These are phyloP conservation scores for Hybognathus amarus DNA, from an alignment of 2,797 vertebrate species.

Conservation along the genomic window DNA sequence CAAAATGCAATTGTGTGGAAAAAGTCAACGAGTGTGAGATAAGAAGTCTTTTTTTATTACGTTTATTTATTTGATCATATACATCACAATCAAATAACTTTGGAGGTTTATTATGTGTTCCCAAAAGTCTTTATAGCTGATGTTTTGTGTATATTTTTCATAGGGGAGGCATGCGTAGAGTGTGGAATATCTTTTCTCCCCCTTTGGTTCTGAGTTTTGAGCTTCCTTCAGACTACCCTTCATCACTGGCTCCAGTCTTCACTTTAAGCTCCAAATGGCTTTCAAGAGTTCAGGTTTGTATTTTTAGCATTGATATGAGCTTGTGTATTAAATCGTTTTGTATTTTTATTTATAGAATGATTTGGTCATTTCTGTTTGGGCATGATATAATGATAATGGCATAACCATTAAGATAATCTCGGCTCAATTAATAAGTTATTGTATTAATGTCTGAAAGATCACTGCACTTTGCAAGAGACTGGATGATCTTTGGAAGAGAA, in stretches of 20 bases:
- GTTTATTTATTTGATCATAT: background rate
- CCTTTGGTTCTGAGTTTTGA: slow-evolving; percentile 94
- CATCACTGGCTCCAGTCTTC: slow-evolving; percentile 83
- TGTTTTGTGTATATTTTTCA: background rate
- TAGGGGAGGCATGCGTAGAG: slow-evolving; percentile 78
- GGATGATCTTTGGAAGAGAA: slow-evolving; percentile 92
- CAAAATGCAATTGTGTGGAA: too few relatives aligned
- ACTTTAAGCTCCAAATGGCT: slow-evolving; percentile 96
- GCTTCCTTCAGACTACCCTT: slow-evolving; percentile 91
- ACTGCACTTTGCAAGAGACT: slow-evolving; percentile 87
- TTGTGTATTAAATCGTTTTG: background rate
- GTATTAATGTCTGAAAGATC: slow-evolving; percentile 79
- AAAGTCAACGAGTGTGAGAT: background rate
- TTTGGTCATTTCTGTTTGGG: background rate
- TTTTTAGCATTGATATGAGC: background rate
- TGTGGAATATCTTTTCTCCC: slow-evolving; percentile 86
- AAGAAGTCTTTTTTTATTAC: background rate
- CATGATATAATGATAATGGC: background rate
- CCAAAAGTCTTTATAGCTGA: background rate
- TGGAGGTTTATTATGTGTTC: background rate
- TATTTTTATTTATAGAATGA: background rate
- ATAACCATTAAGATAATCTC: background rate
- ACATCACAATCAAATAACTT: background rate
- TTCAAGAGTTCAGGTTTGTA: slow-evolving; percentile 84
- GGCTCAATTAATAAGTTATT: background rate